These are phyloP conservation scores for Cyrtonyx montezumae DNA, from an alignment of 2,113 vertebrate species.

Conservation along the genomic window DNA sequence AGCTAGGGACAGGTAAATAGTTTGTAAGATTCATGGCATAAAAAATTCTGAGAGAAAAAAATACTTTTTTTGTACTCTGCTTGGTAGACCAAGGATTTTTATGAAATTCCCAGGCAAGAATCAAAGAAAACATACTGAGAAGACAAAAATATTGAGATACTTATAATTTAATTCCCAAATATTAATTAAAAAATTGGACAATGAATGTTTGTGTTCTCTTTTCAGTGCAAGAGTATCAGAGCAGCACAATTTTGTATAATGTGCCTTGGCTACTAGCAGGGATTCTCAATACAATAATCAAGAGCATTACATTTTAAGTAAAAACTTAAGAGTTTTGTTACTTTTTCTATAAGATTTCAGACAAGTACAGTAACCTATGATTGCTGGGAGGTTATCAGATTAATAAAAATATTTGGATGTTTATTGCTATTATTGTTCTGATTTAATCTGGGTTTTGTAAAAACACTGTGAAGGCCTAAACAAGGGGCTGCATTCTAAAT, in stretches of 20 bases:
- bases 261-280: neutral
- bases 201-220: neutral
- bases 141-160: neutral
- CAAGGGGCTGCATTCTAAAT: neutral
- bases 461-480: neutral
- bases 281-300: neutral
- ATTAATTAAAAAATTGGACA: neutral
- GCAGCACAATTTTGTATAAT: neutral
- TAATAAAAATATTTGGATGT: neutral
- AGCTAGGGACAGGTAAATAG: neutral
- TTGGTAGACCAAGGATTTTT: neutral
- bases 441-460: neutral
- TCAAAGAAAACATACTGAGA: neutral
- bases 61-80: neutral
- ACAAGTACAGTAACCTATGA: neutral
- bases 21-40: neutral
- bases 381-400: neutral
- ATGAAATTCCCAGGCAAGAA: neutral
- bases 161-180: neutral
- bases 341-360: neutral
- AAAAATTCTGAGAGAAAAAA: neutral
- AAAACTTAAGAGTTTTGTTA: neutral
- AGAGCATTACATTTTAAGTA: neutral
- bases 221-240: neutral
- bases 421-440: neutral